These are phyloP conservation scores for Helicoverpa assulta DNA, from an alignment of 2,888 invertebrate species.

Conservation along the genomic window DNA sequence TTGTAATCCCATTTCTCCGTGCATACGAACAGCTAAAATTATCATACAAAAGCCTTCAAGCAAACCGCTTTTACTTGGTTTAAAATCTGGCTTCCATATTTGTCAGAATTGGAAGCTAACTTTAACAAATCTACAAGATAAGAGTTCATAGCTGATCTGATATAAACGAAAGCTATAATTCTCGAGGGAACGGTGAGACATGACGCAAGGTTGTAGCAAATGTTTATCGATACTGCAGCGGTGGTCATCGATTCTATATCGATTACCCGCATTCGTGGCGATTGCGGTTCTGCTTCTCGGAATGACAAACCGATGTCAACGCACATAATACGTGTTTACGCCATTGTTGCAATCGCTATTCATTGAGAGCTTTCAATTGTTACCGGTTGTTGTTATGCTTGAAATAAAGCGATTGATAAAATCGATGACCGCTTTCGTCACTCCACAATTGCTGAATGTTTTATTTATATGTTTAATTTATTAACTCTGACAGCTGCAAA, in stretches of 20 bases:
- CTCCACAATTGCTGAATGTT: conserved; percentile 26
- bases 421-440: conserved; percentile 31
- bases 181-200: conserved; percentile 37
- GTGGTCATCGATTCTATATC: conserved; percentile 63
- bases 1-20: background rate
- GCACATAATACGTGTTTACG: conserved; percentile 39
- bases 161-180: conserved; percentile 10
- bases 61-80: background rate
- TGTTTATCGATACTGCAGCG: conserved; percentile 59
- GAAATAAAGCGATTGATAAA: conserved; percentile 43
- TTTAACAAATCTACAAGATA: too few relatives aligned
- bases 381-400: conserved; percentile 28
- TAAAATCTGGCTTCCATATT: too few relatives aligned
- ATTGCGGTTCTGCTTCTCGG: conserved; percentile 57
- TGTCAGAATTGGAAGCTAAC: too few relatives aligned
- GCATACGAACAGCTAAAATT: background rate
- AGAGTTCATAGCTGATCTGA: background rate
- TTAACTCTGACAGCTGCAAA: background rate
- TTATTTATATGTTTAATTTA: conserved; percentile 23
- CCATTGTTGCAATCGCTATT: conserved; percentile 51
- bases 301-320: conserved; percentile 48
- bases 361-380: conserved; percentile 54
- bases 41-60: background rate
- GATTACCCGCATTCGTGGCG: conserved; percentile 59
- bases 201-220: conserved; percentile 46